Evolutionary conservation across 2,888 invertebrate genomes (phyloP).

Genomic region (Heteromurus nitidus): DNA sequence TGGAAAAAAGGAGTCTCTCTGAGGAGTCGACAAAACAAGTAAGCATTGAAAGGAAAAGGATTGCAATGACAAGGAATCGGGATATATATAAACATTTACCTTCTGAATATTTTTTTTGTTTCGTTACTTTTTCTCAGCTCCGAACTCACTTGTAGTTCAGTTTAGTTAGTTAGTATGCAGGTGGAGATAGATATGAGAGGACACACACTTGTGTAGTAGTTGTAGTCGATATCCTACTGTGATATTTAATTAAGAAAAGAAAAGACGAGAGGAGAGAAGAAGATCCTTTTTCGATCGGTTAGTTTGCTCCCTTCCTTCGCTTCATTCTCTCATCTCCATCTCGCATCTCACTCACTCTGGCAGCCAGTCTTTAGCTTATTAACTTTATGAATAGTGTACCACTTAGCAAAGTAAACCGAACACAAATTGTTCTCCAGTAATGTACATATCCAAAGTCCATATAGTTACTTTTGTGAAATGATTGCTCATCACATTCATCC

Average conservation of each 20-base stretch:
- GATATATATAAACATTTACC: too few relatives aligned
- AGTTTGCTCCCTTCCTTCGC: slow-evolving; percentile 1
- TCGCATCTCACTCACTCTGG: too few relatives aligned
- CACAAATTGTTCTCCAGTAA: neutral
- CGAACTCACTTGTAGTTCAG: too few relatives aligned
- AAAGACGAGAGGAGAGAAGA: too few relatives aligned
- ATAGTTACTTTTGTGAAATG: too few relatives aligned
- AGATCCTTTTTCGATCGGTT: slow-evolving; percentile 65
- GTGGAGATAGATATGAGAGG: slow-evolving; percentile 68
- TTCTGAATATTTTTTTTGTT: too few relatives aligned
- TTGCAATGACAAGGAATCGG: slow-evolving; percentile 68
- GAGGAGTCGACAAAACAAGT: neutral
- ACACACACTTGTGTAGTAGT: slow-evolving; percentile 65
- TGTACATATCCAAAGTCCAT: slow-evolving; percentile 32
- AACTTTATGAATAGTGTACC: neutral
- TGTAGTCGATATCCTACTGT: slow-evolving; percentile 72
- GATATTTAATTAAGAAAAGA: slow-evolving; percentile 73
- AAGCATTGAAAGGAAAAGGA: slow-evolving; percentile 43
- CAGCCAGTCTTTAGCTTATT: neutral
- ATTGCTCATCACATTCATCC: neutral
- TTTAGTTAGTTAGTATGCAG: slow-evolving; percentile 71
- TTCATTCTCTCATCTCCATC: slow-evolving; percentile 1
- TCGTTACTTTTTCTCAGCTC: slow-evolving; percentile 14
- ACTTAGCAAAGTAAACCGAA: slow-evolving; percentile 18
- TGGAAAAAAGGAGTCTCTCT: too few relatives aligned